Conservation (phyloP, 2,888 invertebrate species). For the Andrena flavipes region DNA sequence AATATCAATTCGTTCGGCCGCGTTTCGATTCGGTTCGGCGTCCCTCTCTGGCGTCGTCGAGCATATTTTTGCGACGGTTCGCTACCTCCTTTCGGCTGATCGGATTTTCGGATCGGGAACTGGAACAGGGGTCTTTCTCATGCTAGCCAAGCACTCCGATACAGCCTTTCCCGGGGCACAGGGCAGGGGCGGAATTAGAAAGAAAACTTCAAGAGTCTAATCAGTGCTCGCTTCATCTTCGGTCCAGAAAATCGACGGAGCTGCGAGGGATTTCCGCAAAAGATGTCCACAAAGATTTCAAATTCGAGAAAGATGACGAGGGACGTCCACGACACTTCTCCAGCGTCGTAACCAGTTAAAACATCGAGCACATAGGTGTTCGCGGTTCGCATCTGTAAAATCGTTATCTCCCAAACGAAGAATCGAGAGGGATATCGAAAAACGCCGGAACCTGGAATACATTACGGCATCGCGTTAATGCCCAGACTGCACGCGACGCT, state of each 20-base stretch:
- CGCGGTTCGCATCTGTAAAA: no score
- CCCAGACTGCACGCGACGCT: conserved; percentile 48
- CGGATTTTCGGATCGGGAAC: not conserved
- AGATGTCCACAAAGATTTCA: no score
- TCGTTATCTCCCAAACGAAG: not conserved
- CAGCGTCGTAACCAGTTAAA: no score
- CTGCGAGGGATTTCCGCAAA: no score
- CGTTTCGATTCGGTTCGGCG: conserved; percentile 38
- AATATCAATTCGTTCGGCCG: conserved; percentile 58
- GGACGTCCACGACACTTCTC: no score
- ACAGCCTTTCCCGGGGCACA: not conserved
- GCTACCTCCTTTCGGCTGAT: not conserved
- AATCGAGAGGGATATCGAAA: conserved; percentile 2
- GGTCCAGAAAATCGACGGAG: no score
- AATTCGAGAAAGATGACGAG: no score
- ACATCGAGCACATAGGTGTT: no score
- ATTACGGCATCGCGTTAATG: conserved; percentile 50
- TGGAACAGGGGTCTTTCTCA: not conserved
- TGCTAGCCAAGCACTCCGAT: not conserved
- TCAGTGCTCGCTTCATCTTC: no score
- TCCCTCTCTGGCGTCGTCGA: conserved; percentile 15
- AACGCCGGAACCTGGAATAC: conserved; percentile 29
- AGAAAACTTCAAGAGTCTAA: no score
- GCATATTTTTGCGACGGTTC: conserved; percentile 3
- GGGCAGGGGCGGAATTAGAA: no score